phyloP scores from a whole-genome alignment of 2,113 vertebrate genomes.

The Chaenocephalus aceratus region DNA sequence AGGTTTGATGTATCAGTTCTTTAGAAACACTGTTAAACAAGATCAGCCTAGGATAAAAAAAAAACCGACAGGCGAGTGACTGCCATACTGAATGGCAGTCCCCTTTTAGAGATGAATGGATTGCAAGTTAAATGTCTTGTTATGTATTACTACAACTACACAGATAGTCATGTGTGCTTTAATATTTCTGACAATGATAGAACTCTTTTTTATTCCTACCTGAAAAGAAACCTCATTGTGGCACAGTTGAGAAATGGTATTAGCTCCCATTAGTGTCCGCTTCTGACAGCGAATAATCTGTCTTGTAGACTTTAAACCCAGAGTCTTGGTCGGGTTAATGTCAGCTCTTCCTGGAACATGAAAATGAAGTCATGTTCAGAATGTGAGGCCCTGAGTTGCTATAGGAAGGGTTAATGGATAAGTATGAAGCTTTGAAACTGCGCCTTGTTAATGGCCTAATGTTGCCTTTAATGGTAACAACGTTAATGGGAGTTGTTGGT shows the following conservation, averaged over 20 bases:
- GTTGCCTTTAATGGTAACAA: constrained; percentile 79
- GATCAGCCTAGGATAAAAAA: background rate
- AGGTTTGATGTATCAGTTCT: background rate
- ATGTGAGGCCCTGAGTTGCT: constrained; percentile 55
- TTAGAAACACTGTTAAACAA: background rate
- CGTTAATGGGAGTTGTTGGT: constrained; percentile 65
- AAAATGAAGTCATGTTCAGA: constrained; percentile 64
- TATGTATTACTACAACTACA: background rate
- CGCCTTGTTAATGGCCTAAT: constrained; percentile 81
- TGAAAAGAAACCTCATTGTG: background rate
- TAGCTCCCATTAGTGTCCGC: constrained; percentile 18
- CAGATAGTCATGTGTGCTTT: background rate
- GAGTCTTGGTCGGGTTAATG: constrained; percentile 47
- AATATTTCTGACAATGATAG: constrained; percentile 11
- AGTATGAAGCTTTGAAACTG: constrained; percentile 56
- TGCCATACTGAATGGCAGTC: background rate
- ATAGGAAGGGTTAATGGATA: constrained; percentile 75
- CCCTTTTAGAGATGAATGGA: background rate
- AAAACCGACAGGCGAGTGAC: too few species aligned
- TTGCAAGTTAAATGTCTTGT: background rate
- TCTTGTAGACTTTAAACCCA: constrained; percentile 35
- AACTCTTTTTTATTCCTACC: constrained; percentile 7
- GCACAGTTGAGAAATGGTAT: constrained; percentile 5
- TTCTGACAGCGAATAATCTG: constrained; percentile 3
- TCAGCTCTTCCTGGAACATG: constrained; percentile 47